Evolutionary conservation across 2,113 vertebrate species (phyloP).

Genomic region (Sturnira hondurensis): DNA sequence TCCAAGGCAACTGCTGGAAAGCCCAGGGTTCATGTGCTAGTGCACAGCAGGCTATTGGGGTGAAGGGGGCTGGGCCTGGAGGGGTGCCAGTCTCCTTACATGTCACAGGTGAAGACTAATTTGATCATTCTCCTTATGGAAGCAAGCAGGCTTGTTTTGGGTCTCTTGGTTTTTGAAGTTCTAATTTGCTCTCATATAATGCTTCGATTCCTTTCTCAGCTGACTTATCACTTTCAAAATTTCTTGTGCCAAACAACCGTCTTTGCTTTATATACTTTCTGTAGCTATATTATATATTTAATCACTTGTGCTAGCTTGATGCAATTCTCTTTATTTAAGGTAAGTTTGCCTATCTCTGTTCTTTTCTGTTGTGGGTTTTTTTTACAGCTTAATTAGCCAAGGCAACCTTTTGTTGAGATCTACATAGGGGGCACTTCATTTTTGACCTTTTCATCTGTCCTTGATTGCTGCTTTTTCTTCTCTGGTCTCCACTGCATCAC

Average conservation of each 20-base stretch:
- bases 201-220: not conserved
- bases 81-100: not conserved
- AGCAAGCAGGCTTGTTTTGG: not conserved
- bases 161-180: not conserved
- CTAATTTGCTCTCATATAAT: not conserved
- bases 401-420: not conserved
- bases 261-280: not conserved
- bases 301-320: not conserved
- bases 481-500: not conserved
- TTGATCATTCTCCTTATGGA: not conserved
- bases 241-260: not conserved
- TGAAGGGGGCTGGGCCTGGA: not conserved
- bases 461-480: not conserved
- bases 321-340: not conserved
- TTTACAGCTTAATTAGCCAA: not conserved
- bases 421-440: not conserved
- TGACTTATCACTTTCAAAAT: not conserved
- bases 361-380: not conserved
- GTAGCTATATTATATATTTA: not conserved
- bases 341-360: not conserved
- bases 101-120: not conserved
- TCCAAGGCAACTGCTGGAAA: not conserved
- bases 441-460: not conserved
- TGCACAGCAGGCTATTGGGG: not conserved
- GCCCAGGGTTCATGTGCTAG: not conserved